Evolutionary conservation across 2,797 vertebrate genomes (phyloP).

Genomic region (Malurus splendens): DNA sequence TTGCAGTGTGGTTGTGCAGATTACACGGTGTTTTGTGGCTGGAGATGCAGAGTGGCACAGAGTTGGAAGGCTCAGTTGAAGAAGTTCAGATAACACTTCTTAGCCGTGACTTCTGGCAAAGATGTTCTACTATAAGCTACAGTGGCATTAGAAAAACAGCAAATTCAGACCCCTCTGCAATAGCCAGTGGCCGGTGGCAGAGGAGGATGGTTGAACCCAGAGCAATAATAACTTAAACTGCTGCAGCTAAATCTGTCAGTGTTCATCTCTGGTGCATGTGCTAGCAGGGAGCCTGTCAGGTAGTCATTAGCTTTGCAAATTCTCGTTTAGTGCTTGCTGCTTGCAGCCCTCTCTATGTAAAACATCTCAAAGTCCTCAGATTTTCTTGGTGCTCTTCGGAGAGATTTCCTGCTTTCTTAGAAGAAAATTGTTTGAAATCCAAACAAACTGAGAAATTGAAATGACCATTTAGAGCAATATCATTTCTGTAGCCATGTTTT

Average conservation of each 20-base stretch:
- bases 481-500: not conserved
- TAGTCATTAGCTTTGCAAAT: not conserved
- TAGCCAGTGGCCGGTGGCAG: not conserved
- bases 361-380: not conserved
- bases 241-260: not conserved
- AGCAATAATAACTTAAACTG: not conserved
- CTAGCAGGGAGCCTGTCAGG: not conserved
- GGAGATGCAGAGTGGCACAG: not conserved
- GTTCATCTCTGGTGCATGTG: not conserved
- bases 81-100: not conserved
- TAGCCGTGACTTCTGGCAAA: not conserved
- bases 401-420: not conserved
- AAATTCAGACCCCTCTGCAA: not conserved
- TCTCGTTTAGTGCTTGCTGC: not conserved
- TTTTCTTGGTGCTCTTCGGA: not conserved
- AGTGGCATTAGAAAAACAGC: not conserved
- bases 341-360: not conserved
- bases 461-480: not conserved
- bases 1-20: not conserved
- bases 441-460: not conserved
- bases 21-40: rapidly evolving
- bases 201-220: not conserved
- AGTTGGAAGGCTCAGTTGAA: not conserved
- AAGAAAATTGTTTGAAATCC: not conserved
- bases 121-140: not conserved